Conservation (phyloP, 2,113 vertebrate genomes). For the Piliocolobus tephrosceles region DNA sequence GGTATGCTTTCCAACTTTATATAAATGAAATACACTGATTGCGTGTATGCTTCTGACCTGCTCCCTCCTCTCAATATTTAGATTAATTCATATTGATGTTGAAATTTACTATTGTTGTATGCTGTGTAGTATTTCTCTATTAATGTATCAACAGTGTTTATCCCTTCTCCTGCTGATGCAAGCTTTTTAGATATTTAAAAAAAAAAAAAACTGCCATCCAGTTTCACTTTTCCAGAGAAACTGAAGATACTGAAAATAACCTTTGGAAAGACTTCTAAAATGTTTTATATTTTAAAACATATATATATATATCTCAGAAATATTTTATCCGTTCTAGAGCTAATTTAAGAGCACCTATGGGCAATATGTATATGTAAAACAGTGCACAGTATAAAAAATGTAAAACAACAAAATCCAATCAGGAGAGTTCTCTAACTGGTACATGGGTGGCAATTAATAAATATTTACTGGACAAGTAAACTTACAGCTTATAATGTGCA, state of each 20-base stretch:
- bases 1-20: neutral
- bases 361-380: neutral
- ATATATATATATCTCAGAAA: neutral
- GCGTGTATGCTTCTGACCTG: neutral
- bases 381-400: neutral
- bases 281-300: neutral
- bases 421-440: neutral
- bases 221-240: conserved; percentile 31
- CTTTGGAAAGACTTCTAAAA: neutral
- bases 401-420: conserved; percentile 10
- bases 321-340: neutral
- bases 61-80: neutral
- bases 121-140: neutral
- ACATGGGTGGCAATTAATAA: neutral
- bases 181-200: neutral
- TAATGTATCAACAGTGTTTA: neutral
- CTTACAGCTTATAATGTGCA: neutral
- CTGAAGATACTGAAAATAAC: neutral
- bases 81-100: neutral
- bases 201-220: neutral
- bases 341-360: neutral
- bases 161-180: neutral
- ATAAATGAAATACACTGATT: neutral
- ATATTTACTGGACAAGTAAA: neutral
- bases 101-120: neutral